Conservation (phyloP, 2,113 vertebrate species). For the Limanda limanda region DNA sequence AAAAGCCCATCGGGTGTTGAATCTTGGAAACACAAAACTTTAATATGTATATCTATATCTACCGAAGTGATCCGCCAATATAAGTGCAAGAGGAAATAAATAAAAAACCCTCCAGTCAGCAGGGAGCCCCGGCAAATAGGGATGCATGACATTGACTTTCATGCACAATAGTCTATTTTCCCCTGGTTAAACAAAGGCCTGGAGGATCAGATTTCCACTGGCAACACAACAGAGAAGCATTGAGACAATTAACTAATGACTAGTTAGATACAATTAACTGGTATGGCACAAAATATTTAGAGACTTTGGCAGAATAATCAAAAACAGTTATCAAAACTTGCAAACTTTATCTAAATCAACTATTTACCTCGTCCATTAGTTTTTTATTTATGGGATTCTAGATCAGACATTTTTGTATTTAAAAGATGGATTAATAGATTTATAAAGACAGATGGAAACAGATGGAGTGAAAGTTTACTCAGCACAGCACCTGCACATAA, state of each 20-base stretch:
- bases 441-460: slow-evolving; percentile 7
- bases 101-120: slow-evolving; percentile 4
- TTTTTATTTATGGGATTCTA: neutral
- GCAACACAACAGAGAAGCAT: slow-evolving; percentile 8
- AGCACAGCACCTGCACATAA: neutral
- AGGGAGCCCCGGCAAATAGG: slow-evolving; percentile 27
- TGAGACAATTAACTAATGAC: slow-evolving; percentile 13
- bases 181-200: neutral
- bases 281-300: neutral
- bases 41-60: neutral
- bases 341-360: neutral
- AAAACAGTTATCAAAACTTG: neutral
- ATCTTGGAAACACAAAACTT: slow-evolving; percentile 3
- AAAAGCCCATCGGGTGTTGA: neutral
- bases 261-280: slow-evolving; percentile 27
- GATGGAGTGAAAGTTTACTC: slow-evolving; percentile 1
- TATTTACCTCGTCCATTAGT: neutral
- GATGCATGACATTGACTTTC: slow-evolving; percentile 8
- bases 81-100: too few relatives aligned
- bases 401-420: neutral
- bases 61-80: neutral
- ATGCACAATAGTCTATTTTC: slow-evolving; percentile 42
- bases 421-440: slow-evolving; percentile 1
- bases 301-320: neutral
- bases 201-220: slow-evolving; percentile 37